Base-by-base conservation (phyloP, 2,797 vertebrate species). In the Loris lydekkerianus region DNA sequence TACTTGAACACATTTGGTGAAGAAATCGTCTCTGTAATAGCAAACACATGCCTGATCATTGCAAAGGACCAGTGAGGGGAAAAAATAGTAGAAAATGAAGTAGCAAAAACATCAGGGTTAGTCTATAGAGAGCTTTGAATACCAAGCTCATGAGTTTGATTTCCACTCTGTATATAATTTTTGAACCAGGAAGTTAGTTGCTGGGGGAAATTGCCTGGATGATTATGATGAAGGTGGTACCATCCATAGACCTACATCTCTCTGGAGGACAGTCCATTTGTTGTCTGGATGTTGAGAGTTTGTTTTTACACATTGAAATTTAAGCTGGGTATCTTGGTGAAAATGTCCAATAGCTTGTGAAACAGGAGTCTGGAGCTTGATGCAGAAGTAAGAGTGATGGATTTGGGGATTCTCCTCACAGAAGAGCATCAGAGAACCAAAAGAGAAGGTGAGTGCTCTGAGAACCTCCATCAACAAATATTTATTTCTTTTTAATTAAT, bases 171-270 rank as follows among this genome's bases (percentile, higher is more conserved):
- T 81, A 72, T 82, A 10, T 86, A 70, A 70, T 70, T 60, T 89
- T 67, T 93, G 63, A 95, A 49, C n/a, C 37, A 56, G 70, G 14
- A 96, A 63, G 76, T 77, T n/a, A 63, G 76, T 73, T n/a, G 73
- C n/a, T 75, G 67, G 72, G 84, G 84, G 29, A 87, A 81, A 83
- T 88, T 85, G n/a, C 31, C 56, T 95, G 65, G 37, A 34, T 63
- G 77, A 92, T 69, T 86, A 72, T 73, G 21, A 77, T 73, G 73
- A 82, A n/a, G 34, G 73, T 65, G n/a, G 15, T 23, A 46, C 34
- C 53, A 58, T n/a, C 49, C 18, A 23, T 25, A 94, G 29, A 72
- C 58, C 84, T 86, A 72, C 0, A 1, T 69, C 10, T 17, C 67
- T 86, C 81, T 77, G 56, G 27, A 94, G 40, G 25, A 81, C 13